These are phyloP conservation scores for Protula sp. DNA, from an alignment of 2,888 invertebrate genomes.

Conservation along the genomic window DNA sequence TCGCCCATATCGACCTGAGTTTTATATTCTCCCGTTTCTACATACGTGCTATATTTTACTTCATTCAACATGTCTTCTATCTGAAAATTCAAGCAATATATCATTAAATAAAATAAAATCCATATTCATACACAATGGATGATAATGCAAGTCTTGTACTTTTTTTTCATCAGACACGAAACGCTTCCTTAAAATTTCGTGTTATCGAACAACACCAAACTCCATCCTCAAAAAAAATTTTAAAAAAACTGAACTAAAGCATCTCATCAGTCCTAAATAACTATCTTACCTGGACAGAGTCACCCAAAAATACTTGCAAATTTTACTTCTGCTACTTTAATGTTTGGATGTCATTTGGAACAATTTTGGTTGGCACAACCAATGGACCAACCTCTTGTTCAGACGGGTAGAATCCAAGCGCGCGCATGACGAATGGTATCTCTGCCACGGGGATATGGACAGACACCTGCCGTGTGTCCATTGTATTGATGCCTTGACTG, in stretches of 20 bases:
- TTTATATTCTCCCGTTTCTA: conserved; percentile 53
- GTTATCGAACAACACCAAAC: too few species aligned
- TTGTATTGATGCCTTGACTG: conserved; percentile 65
- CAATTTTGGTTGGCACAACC: too few species aligned
- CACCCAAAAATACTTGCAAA: too few species aligned
- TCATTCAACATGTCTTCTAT: conserved; percentile 55
- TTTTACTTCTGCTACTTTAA: too few species aligned
- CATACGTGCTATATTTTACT: conserved; percentile 56
- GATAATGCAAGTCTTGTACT: background rate
- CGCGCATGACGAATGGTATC: conserved; percentile 69
- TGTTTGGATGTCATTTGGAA: too few species aligned
- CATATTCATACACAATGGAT: background rate
- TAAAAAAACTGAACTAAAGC: too few species aligned
- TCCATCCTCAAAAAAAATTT: too few species aligned
- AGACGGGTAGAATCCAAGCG: conserved; percentile 70
- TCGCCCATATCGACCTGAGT: conserved; percentile 62
- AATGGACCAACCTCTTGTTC: conserved; percentile 63
- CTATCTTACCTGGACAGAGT: too few species aligned
- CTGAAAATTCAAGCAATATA: conserved; percentile 27
- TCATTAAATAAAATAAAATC: background rate
- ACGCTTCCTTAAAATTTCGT: too few species aligned
- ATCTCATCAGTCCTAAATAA: too few species aligned
- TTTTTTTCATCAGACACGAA: too few species aligned
- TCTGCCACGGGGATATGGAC: conserved; percentile 64
- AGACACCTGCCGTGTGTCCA: conserved; percentile 61